Conservation (phyloP, 2,113 vertebrate species). For the Sylvia atricapilla region DNA sequence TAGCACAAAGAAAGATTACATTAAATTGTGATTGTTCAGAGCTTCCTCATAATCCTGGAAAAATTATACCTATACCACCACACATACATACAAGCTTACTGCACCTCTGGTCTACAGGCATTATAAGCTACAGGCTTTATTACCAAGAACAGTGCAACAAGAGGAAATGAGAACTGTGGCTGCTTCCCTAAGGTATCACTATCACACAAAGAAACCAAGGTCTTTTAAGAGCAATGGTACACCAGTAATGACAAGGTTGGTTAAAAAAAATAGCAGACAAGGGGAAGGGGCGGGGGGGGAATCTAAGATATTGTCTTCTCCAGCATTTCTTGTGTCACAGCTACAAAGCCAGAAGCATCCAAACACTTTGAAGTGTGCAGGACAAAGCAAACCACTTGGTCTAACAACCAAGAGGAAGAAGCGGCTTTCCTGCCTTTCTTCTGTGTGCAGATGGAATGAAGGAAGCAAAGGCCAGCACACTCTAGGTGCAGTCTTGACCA, state of each 20-base stretch:
- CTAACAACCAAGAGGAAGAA: not conserved
- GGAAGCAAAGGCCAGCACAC: rapidly evolving
- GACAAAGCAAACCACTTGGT: not conserved
- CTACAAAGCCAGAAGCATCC: not conserved
- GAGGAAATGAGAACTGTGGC: not conserved
- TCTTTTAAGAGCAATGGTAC: not conserved
- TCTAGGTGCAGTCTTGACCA: not conserved
- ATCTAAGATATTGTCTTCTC: too few relatives aligned
- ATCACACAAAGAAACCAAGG: not conserved
- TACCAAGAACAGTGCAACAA: not conserved
- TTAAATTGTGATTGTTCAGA: not conserved
- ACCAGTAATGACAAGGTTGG: not conserved
- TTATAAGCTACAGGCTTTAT: not conserved
- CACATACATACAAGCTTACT: not conserved
- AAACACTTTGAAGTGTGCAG: not conserved
- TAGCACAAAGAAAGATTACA: not conserved
- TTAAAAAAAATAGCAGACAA: not conserved
- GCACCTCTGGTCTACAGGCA: not conserved
- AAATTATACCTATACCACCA: not conserved
- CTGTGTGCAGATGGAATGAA: not conserved
- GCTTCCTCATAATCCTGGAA: not conserved
- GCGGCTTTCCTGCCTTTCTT: not conserved
- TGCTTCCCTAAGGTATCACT: not conserved
- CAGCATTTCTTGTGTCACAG: not conserved
- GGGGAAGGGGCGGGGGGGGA: too few relatives aligned